Base-by-base conservation (phyloP, 2,888 invertebrate species). In the Dolichopus griseipennis region DNA sequence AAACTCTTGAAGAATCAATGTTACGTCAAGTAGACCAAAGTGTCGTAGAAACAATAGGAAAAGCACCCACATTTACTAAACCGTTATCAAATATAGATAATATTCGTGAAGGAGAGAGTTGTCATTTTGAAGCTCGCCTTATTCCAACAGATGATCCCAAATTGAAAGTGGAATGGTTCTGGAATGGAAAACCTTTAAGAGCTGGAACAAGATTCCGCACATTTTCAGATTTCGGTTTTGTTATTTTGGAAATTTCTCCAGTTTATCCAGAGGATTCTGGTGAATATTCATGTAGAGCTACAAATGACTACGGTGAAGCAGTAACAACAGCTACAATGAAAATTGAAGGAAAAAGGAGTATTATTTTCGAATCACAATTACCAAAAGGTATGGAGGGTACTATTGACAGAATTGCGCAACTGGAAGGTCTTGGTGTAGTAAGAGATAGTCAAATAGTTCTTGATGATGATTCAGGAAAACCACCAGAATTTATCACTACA, bases 201-300 rank as follows among this genome's bases (percentile, higher is more conserved):
- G 90, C 92, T 65, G 95, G 96, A 69, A 93, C 95, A 12, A 87
- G 96, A 74, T 95, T 96, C 85, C 91, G 97, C 73, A 96, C 97
- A 41, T 95, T 96, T 88, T 93, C 95, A 78, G 97, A 98, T 83
- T 97, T 98, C 81, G 97, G 98, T 69, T 97, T 96, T 78, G 97
- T 96, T 37, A 95, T 97, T 73, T 85, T 98, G 72, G 97, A 98
- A 85, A 97, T 98, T 75, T 93, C 95, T 10, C 97, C 97, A 0
- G 95, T 97, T 15, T 96, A 96, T 79, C 95, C 95, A 1, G 95
- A 96, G 84, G 97, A 98, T 79, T 92, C 95, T 34, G 97, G 96
- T 21, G 93, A 93, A 83, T 93, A 92, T 77, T 88, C 91, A 66
- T 95, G 95, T 82, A 86, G 94, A 76, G 95, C 95, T 21, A 88